These are phyloP conservation scores for Ophthalmolycus amberensis DNA, from an alignment of 2,113 vertebrate genomes.

Conservation along the genomic window DNA sequence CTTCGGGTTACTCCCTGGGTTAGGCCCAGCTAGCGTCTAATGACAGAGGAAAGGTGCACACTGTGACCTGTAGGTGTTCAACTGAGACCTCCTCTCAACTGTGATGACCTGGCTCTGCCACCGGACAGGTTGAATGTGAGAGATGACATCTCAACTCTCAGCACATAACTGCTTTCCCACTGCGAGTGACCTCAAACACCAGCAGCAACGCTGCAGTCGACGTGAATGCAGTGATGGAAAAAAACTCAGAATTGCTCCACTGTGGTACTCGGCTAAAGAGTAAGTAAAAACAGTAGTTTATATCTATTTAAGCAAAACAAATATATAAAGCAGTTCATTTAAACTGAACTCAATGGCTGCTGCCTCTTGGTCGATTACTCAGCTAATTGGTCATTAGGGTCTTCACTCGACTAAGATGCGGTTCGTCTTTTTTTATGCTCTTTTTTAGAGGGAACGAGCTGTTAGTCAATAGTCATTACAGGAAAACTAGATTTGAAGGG, in stretches of 20 bases:
- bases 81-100: conserved; percentile 58
- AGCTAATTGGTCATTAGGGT: conserved; percentile 36
- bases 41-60: conserved; percentile 56
- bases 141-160: conserved; percentile 48
- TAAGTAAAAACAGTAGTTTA: background rate
- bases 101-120: conserved; percentile 25
- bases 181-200: background rate
- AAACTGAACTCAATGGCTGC: background rate
- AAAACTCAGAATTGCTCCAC: background rate
- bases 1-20: conserved; percentile 60
- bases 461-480: conserved; percentile 13
- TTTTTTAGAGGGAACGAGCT: conserved; percentile 5
- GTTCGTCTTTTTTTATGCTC: conserved; percentile 8
- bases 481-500: conserved; percentile 15
- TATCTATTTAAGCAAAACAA: background rate
- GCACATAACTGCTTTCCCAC: background rate
- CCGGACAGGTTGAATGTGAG: conserved; percentile 46
- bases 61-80: conserved; percentile 70
- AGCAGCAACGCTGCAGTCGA: background rate
- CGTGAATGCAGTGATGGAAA: background rate
- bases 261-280: background rate
- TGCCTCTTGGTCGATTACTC: conserved; percentile 15
- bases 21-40: conserved; percentile 43
- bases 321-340: background rate
- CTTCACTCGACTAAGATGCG: conserved; percentile 11